Evolutionary conservation across 2,113 vertebrate genomes (phyloP), one percentile per base, ranked within the genome.

Genomic region (Apaloderma vittatum): DNA sequence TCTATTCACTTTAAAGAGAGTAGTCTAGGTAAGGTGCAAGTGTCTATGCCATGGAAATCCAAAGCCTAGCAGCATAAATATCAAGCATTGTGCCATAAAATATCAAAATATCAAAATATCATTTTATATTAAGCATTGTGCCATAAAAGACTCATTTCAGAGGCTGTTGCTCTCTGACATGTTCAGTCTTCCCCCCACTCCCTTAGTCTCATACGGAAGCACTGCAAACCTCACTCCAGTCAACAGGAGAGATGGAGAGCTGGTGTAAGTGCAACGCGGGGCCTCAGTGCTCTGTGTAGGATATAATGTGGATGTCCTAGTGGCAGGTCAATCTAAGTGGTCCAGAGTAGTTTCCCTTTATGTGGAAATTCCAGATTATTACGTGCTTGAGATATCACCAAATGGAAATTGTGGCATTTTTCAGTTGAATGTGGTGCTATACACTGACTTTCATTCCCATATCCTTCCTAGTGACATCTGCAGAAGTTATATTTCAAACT

Each of bases 141-240:
- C 21, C n/a, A 24, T 22, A 15, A 37, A 82, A 58, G 37, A 59
- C 6, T 37, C 6, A 2, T 52, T 20, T 30, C 58, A 72, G 71
- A 78, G 18, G 11, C 45, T 73, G 36, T 19, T 20, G 13, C 6
- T 29, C 36, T 77, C 48, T 61, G 55, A 59, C 12, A 8, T 11
- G 5, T 45, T 76, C 26, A 80, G 0, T 75, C 23, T 20, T 76
- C 1, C 10, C 21, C 16, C 29, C 3, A 8, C 3, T 36, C 8
- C 18, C 29, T 79, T 12, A 0, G 0, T 29, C 13, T 55, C 40
- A 36, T 7, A 15, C 11, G 13, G 20, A 45, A 79, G 6, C 26
- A 27, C 17, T 63, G 43, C 22, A 63, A 59, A 3, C 11, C 62
- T 59, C 62, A 6, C 20, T 86, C 51, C 43, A 74, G 22, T 9